Base-by-base conservation (phyloP, 64 coral and sea anemone genomes). In the Exaiptasia diaphana region DNA sequence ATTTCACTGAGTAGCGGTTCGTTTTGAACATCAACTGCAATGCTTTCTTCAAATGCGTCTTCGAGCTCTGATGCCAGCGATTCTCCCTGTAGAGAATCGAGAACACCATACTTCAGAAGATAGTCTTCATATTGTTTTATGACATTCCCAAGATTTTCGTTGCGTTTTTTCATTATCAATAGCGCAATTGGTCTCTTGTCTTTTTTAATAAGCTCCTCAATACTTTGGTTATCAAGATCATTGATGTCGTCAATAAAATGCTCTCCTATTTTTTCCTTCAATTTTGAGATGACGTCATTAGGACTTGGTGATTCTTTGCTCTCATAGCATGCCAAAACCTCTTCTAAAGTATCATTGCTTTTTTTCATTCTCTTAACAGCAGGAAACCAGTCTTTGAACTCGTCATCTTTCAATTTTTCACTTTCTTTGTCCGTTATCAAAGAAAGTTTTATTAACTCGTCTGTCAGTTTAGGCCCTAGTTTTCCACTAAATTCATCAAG, bases 391-490 rank as follows among this genome's bases (percentile, higher is more conserved):
- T 25, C 13, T 26, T 49, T 73, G 32, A 35, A 35, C 6, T 13
- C 20, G 13, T 18, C 21, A 65, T 65, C 29, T 5, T 63, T 43
- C 35, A 36, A 23, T 22, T 58, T 18, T 0, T 52, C 26, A 50
- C 23, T 74, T 43, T 85, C 41, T 5, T 59, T 1, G 14, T 18
- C 24, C 37, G 10, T 44, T 7, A 37, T 37, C 69, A 28, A 5
- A 22, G 72, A 48, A 36, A 78, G 44, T 23, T 68, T 62, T 4
- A 90, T 28, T 34, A 96, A 74, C 40, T 81, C 64, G 13, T 82
- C 22, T 8, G 38, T 86, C 38, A 96, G 62, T 20, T 82, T 61
- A 14, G 21, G n/a, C 6, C 93, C 93, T n/a, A 96, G 10, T 73
- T 74, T 82, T 22, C 69, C 32, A 52, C 27, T 68, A 14, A 96